A percentile compares a stretch with the other conserved stretches of the same genome.
Evolutionary conservation across 2,113 vertebrate genomes (phyloP).

Genomic region (Chionis minor): DNA sequence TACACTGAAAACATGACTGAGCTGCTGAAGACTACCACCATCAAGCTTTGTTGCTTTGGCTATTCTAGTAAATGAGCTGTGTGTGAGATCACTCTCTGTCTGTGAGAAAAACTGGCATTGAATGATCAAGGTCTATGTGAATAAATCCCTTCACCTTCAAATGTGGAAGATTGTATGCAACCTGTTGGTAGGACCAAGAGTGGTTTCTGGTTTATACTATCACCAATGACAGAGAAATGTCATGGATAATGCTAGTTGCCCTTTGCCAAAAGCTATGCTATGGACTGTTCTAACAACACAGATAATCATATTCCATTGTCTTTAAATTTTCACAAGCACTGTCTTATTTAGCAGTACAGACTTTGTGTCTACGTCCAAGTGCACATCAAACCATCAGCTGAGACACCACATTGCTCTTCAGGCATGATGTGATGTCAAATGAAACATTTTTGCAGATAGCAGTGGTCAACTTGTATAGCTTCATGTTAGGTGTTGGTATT

Average conservation of each 20-base stretch:
- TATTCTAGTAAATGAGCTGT: background rate
- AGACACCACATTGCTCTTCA: background rate
- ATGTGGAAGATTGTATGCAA: background rate
- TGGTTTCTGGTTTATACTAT: background rate
- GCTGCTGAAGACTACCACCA: background rate
- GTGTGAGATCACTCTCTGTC: background rate
- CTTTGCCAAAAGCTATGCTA: background rate
- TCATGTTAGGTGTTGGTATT: background rate
- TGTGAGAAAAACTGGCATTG: background rate
- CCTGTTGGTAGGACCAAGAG: background rate
- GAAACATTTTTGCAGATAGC: background rate
- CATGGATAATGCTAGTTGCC: no score
- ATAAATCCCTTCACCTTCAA: background rate
- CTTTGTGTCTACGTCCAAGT: background rate
- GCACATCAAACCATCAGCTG: background rate
- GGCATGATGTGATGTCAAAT: background rate
- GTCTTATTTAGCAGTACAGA: background rate
- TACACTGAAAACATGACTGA: background rate
- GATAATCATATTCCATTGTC: background rate
- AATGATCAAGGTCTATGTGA: background rate
- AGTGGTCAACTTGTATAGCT: background rate
- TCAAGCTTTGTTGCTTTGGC: background rate
- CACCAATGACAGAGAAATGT: background rate
- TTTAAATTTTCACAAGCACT: background rate
- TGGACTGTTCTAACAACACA: background rate